Conservation (phyloP, 2,797 vertebrate genomes). For the Pseudomugil tenellus region DNA sequence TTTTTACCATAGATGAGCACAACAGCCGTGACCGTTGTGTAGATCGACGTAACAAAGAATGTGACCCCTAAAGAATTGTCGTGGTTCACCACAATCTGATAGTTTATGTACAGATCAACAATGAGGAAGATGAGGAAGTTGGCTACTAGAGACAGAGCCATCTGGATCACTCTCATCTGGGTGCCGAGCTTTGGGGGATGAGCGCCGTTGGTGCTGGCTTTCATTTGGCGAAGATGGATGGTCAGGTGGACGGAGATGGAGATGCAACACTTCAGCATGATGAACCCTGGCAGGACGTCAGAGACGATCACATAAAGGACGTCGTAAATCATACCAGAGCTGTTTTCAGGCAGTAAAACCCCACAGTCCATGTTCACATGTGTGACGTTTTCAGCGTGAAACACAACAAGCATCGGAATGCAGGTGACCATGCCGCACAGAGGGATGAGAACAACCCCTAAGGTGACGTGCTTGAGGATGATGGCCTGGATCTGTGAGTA, state of each 20-base stretch:
- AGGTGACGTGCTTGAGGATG: slow-evolving; percentile 76
- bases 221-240: slow-evolving; percentile 82
- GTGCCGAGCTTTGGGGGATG: slow-evolving; percentile 77
- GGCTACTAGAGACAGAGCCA: slow-evolving; percentile 74
- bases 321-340: slow-evolving; percentile 52
- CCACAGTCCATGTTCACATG: slow-evolving; percentile 58
- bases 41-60: slow-evolving; percentile 75
- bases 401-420: slow-evolving; percentile 66
- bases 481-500: slow-evolving; percentile 72
- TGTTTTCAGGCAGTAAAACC: slow-evolving; percentile 42
- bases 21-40: slow-evolving; percentile 64
- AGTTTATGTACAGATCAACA: slow-evolving; percentile 77
- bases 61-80: slow-evolving; percentile 63
- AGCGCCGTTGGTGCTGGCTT: slow-evolving; percentile 75
- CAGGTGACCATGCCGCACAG: slow-evolving; percentile 65
- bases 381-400: slow-evolving; percentile 49
- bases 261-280: slow-evolving; percentile 83
- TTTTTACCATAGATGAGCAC: slow-evolving; percentile 82
- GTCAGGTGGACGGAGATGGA: slow-evolving; percentile 80
- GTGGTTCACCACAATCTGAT: slow-evolving; percentile 57
- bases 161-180: slow-evolving; percentile 82
- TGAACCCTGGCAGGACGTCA: slow-evolving; percentile 76
- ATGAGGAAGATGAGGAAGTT: slow-evolving; percentile 74
- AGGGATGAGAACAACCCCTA: slow-evolving; percentile 65
- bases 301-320: slow-evolving; percentile 68